phyloP scores from a whole-genome alignment of 2,113 vertebrate species.

The Xiphias gladius region DNA sequence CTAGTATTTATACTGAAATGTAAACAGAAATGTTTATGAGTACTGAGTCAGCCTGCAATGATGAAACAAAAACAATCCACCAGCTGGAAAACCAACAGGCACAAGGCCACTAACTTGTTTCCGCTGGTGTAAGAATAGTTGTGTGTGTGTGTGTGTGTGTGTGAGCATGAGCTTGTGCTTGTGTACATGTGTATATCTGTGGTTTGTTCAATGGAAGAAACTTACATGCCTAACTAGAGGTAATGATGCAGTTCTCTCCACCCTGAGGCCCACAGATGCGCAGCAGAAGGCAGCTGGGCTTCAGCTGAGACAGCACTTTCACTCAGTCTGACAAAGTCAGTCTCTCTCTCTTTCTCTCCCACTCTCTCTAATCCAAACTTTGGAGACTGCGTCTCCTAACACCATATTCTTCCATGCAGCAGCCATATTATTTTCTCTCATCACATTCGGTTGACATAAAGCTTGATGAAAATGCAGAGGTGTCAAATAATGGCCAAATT shows the following conservation, averaged over 20 bases:
- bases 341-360: conserved; percentile 25
- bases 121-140: not conserved
- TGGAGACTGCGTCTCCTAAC: conserved; percentile 32
- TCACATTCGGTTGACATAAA: conserved; percentile 58
- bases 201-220: conserved; percentile 35
- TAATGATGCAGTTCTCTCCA: conserved; percentile 68
- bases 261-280: conserved; percentile 71
- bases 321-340: conserved; percentile 56
- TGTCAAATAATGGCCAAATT: conserved; percentile 69
- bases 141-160: not conserved
- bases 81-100: conserved; percentile 31
- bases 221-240: conserved; percentile 31
- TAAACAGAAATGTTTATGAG: not conserved
- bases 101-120: conserved; percentile 8
- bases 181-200: conserved; percentile 20
- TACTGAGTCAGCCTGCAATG: conserved; percentile 20
- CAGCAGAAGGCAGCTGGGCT: conserved; percentile 71
- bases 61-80: conserved; percentile 11
- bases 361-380: conserved; percentile 61
- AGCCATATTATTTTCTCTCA: conserved; percentile 48
- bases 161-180: not conserved
- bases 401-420: conserved; percentile 13
- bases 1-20: not conserved
- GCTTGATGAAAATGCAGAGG: conserved; percentile 56
- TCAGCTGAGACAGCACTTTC: conserved; percentile 78